Evolutionary conservation across 2,888 invertebrate species (phyloP), one percentile per base, ranked within the genome.

Genomic region (Heteromurus nitidus): DNA sequence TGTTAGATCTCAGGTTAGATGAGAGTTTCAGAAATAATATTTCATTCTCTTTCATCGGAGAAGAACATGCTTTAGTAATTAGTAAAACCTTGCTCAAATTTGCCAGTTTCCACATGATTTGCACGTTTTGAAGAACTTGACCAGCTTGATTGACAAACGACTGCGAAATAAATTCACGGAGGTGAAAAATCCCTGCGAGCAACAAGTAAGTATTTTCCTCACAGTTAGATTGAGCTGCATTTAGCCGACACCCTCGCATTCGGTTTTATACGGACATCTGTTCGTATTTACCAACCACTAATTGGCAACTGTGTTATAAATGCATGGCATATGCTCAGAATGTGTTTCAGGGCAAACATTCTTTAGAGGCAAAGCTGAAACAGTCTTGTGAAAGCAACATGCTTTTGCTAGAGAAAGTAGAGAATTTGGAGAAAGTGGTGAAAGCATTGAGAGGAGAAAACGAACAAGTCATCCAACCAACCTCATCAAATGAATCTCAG

Each of bases 181-280:
- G 1, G 16, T 44, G 13, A 60, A 47, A 20, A 64, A 18, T 30
- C 7, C 30, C 30, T 62, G 53, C 72, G 44, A 64, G 47, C 50
- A 64, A 50, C 62, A 73, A 64, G 67, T 80, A 80, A 67, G 28
- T 42, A 20, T 42, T 22, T 36, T 42, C 3, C 22, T 47, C n/a
- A 47, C 16, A 18, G n/a, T 18, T 50, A 2, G 9, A 50, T 18
- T 2, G 36, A 9, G 50, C 18, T 20, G 20, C 50, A 50, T 50
- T 50, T 50, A 13, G 20, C 50, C 22, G 50, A 50, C n/a, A n/a
- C n/a, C n/a, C n/a, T n/a, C n/a, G 20, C 20, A 50, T 50, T 47
- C 47, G 11, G 3, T 50, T 18, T 50, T 2, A n/a, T n/a, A n/a
- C n/a, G n/a, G n/a, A n/a, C n/a, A n/a, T n/a, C n/a, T n/a, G n/a